Percentiles rank a stretch among this genome's conserved stretches.
These are phyloP conservation scores for Amblyjoppa fuscipennis DNA, from an alignment of 2,888 invertebrate species.

Conservation along the genomic window DNA sequence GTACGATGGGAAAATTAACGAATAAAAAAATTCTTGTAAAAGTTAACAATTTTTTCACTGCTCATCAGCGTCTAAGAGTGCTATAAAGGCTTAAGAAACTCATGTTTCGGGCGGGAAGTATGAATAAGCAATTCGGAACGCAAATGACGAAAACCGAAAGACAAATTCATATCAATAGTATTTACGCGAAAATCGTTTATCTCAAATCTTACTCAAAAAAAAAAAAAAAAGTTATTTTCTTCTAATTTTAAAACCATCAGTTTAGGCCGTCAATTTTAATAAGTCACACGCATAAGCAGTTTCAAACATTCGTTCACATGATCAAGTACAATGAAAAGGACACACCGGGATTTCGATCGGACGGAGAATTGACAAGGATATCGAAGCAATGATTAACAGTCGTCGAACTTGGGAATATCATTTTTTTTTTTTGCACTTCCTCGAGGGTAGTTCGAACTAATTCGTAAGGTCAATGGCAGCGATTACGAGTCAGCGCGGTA, in stretches of 20 bases:
- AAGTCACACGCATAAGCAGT: neutral
- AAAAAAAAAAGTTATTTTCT: neutral
- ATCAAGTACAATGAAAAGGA: neutral
- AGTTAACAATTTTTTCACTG: too few species aligned
- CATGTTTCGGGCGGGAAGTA: neutral
- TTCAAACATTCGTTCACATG: neutral
- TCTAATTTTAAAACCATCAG: neutral
- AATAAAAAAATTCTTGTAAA: too few species aligned
- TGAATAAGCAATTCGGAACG: neutral
- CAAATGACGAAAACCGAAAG: too few species aligned
- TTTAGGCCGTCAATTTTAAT: neutral
- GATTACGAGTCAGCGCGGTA: conserved; percentile 47
- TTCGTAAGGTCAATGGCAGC: conserved; percentile 45
- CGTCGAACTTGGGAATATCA: neutral
- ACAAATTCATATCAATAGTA: too few species aligned
- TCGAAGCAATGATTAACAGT: neutral
- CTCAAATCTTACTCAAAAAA: neutral
- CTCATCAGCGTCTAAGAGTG: too few species aligned
- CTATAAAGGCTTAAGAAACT: neutral
- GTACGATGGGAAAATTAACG: too few species aligned
- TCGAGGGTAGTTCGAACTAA: conserved; percentile 19
- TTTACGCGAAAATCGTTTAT: neutral
- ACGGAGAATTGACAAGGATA: neutral
- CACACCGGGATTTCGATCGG: neutral
- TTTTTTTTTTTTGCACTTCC: neutral